Percentiles rank a stretch among this genome's conserved stretches.
Evolutionary conservation across 2,113 vertebrate species (phyloP).

Genomic region (Dicrurus megarhynchus): DNA sequence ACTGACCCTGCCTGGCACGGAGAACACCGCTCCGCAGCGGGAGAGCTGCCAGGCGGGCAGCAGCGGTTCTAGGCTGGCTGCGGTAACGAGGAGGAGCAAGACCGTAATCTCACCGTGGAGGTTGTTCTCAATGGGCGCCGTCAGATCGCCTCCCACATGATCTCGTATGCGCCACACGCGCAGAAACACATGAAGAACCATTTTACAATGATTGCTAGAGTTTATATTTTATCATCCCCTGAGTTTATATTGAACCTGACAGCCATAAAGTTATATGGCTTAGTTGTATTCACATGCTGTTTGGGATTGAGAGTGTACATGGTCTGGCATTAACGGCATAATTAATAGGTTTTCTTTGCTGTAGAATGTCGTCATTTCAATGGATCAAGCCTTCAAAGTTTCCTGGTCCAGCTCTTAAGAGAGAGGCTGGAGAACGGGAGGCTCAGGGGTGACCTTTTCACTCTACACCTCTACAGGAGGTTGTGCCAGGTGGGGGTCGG

Average conservation of each 20-base stretch:
- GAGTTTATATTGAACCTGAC: not conserved
- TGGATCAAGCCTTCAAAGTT: not conserved
- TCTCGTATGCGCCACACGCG: not conserved
- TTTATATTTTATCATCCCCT: not conserved
- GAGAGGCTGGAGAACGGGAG: not conserved
- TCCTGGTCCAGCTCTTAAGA: not conserved
- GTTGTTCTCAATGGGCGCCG: not conserved
- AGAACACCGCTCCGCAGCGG: accelerated
- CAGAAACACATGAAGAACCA: not conserved
- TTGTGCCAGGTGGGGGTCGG: not conserved
- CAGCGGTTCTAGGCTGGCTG: accelerated
- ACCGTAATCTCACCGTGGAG: not conserved
- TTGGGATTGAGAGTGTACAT: not conserved
- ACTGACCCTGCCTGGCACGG: accelerated
- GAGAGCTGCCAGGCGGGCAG: not conserved
- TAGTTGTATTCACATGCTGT: not conserved
- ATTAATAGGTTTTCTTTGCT: not conserved
- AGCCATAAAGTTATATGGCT: not conserved
- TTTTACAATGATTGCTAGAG: not conserved
- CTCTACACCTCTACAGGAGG: not conserved
- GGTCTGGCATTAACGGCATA: not conserved
- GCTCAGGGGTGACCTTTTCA: not conserved
- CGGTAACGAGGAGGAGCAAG: not conserved
- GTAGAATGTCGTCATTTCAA: not conserved
- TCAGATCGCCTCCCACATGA: not conserved